Evolutionary conservation across 1,140 invertebrate genomes (phyloP).

Genomic region (Camponotus vicinus): DNA sequence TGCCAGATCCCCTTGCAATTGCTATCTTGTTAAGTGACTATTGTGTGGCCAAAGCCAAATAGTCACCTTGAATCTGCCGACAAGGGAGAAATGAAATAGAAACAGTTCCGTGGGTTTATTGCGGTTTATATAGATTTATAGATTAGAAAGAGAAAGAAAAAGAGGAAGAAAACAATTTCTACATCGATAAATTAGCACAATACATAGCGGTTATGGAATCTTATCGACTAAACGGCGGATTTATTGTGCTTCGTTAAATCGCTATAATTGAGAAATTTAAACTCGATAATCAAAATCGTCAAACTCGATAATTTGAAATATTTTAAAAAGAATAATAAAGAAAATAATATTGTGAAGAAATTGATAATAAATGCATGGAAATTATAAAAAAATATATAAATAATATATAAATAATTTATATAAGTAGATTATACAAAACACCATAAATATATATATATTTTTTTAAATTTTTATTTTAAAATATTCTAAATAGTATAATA

Average conservation of each 20-base stretch:
- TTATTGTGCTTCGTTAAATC: constrained; percentile 52
- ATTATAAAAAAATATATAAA: background rate
- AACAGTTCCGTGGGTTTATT: constrained; percentile 19
- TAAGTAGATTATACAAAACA: too few species aligned
- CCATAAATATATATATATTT: too few species aligned
- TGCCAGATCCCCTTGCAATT: constrained; percentile 45
- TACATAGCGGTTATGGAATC: background rate
- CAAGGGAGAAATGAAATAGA: constrained; percentile 51
- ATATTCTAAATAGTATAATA: too few species aligned
- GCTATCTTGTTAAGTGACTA: background rate
- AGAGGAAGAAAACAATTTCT: background rate
- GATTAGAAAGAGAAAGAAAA: background rate
- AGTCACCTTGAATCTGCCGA: constrained; percentile 28
- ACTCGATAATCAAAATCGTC: background rate
- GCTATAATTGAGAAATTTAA: constrained; percentile 46
- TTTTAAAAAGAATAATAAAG: constrained; percentile 46
- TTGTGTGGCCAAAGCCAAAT: constrained; percentile 49
- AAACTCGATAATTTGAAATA: constrained; percentile 12
- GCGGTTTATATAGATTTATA: constrained; percentile 20
- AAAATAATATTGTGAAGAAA: background rate
- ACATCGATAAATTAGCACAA: background rate
- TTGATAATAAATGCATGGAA: background rate
- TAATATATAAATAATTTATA: too few species aligned
- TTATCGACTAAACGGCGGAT: constrained; percentile 26
- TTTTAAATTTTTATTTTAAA: too few species aligned